phyloP scores from a whole-genome alignment of 1,140 invertebrate genomes.

The Temnothorax curvispinosus region DNA sequence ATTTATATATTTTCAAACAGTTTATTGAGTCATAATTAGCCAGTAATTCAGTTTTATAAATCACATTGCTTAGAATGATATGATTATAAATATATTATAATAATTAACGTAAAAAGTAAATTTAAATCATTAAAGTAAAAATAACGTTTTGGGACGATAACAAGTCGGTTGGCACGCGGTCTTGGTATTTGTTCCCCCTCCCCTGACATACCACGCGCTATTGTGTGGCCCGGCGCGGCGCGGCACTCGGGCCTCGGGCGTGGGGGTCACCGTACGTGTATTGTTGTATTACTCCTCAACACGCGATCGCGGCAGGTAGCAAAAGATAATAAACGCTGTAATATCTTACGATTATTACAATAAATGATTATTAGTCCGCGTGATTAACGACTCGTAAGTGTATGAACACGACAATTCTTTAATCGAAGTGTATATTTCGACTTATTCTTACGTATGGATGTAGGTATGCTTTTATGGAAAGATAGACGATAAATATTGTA shows the following conservation, averaged over 20 bases:
- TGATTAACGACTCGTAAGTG: neutral
- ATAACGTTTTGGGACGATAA: neutral
- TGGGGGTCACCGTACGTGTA: neutral
- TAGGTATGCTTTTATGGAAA: neutral
- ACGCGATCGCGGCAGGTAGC: neutral
- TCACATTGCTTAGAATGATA: neutral
- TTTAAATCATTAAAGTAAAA: neutral
- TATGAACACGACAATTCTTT: neutral
- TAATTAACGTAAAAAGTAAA: neutral
- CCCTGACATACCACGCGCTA: neutral
- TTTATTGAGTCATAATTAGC: neutral
- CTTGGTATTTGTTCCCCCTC: neutral
- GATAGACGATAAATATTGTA: neutral
- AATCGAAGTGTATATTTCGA: neutral
- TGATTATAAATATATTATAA: neutral
- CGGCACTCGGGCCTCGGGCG: too few relatives aligned
- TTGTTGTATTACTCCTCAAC: neutral
- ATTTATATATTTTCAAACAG: too few relatives aligned
- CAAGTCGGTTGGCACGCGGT: neutral
- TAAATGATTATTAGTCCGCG: neutral
- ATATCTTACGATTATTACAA: neutral
- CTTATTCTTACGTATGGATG: neutral
- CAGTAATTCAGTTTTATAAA: neutral
- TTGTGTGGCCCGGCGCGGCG: neutral
- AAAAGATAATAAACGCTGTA: neutral